Evolutionary conservation across 35 echinoderm and acorn worm species (phyloP), one percentile per base, ranked within the genome.

Genomic region (Lytechinus pictus): DNA sequence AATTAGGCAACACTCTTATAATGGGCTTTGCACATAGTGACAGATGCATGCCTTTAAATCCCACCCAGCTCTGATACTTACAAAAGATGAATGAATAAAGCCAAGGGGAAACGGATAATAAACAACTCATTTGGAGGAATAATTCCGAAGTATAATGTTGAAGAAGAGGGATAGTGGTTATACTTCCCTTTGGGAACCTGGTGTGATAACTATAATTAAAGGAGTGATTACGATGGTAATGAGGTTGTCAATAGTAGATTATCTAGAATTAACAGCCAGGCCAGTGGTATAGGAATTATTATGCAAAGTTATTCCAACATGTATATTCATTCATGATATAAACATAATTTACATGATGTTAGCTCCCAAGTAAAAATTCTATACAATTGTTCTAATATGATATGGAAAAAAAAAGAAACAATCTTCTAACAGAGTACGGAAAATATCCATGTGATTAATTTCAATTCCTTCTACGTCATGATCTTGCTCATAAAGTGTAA

Each of bases 1-100:
- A 90, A 90, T 90, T 54, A 90, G n/a, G 52, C 88, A 90, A 90
- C 88, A 90, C 88, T 27, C 66, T 79, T 79, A 52, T 90, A 90
- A 52, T 90, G 88, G 88, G 14, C 88, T 90, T 90, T n/a, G 88
- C 88, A 14, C 28, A 14, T 9, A 90, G 28, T 52, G 88, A 54
- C 88, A 90, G 88, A 90, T 90, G 88, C 29, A 44, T 4, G 28
- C 14, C 88, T 79, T 79, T 16, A 79, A 79, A 79, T 24, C 66
- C 66, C 21, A 79, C n/a, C 66, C 66, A 16, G 21, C 66, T 0
- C 5, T 24, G 19, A 24, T 24, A 5, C 19, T 60, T 79, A 79
- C 66, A 79, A 79, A 71, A 24, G 21, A 79, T 24, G 19, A 79
- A 79, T 6, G 6, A 8, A 24, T 79, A 16, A 16, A 13, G 56